Evolutionary conservation across 2,113 vertebrate species (phyloP).

Genomic region (Pavo muticus): DNA sequence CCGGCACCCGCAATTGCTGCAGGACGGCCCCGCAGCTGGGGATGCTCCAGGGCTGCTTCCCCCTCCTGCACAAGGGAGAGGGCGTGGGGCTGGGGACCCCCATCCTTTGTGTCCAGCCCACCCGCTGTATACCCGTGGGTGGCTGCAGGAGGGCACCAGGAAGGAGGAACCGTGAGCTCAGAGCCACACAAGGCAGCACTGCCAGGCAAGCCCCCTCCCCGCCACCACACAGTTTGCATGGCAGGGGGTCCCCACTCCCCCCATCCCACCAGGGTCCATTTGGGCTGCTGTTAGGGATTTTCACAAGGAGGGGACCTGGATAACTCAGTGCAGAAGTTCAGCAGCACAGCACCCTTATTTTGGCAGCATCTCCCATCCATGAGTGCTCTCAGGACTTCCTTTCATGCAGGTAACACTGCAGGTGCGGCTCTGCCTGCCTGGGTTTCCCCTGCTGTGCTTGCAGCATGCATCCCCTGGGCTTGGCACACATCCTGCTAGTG

Average conservation of each 20-base stretch:
- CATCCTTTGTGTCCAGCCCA: neutral
- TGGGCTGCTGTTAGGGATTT: fast-evolving
- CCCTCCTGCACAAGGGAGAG: neutral
- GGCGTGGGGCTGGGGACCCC: neutral
- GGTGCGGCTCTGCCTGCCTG: neutral
- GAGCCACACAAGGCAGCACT: fast-evolving
- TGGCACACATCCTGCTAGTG: neutral
- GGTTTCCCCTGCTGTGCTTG: fast-evolving
- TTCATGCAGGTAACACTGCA: fast-evolving
- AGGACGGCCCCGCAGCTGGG: neutral
- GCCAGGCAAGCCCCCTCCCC: neutral
- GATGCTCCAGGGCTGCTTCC: neutral
- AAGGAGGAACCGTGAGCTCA: fast-evolving
- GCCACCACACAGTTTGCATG: fast-evolving
- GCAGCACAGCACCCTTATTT: neutral
- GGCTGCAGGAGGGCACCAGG: neutral
- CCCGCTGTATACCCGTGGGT: fast-evolving
- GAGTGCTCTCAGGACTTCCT: neutral
- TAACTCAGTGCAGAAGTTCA: fast-evolving
- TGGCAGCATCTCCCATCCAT: fast-evolving
- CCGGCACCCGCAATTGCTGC: neutral
- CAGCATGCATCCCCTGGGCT: neutral
- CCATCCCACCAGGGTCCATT: neutral
- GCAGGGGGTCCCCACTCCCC: neutral
- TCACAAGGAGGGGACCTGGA: fast-evolving